Percentiles rank a stretch among this genome's conserved stretches.
phyloP scores from a whole-genome alignment of 1,140 invertebrate genomes.

The Lamellibrachia luymesi region DNA sequence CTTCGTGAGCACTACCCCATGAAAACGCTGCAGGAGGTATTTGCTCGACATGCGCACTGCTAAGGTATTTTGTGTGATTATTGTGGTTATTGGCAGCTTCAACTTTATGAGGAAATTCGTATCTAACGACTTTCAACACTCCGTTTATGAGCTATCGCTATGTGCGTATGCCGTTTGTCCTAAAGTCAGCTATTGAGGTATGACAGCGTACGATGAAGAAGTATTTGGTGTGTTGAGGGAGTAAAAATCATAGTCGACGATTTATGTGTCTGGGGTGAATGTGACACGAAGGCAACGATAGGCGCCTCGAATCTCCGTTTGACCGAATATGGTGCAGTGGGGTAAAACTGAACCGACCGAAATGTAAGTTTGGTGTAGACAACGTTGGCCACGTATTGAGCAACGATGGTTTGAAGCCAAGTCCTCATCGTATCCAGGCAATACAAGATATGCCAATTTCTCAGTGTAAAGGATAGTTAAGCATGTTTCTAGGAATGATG shows the following conservation, averaged over 20 bases:
- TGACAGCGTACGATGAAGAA: slow-evolving; percentile 12
- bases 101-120: background rate
- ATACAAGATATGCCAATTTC: slow-evolving; percentile 24
- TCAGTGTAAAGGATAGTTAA: no score
- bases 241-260: slow-evolving; percentile 7
- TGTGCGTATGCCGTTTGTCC: background rate
- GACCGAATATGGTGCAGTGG: background rate
- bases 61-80: slow-evolving; percentile 28
- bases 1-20: slow-evolving; percentile 30
- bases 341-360: background rate
- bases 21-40: slow-evolving; percentile 34
- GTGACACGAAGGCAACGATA: background rate
- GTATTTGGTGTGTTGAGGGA: background rate
- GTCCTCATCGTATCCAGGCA: slow-evolving; percentile 22
- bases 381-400: no score
- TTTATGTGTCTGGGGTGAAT: background rate
- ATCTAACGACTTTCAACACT: background rate
- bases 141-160: background rate
- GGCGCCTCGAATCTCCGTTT: background rate
- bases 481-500: no score
- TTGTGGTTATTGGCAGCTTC: background rate
- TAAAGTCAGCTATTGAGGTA: background rate
- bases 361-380: background rate
- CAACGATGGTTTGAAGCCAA: slow-evolving; percentile 14
- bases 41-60: slow-evolving; percentile 32